Evolutionary conservation across 1,140 invertebrate genomes (phyloP), one percentile per base, ranked within the genome.

Genomic region (Cataglyphis hispanica): DNA sequence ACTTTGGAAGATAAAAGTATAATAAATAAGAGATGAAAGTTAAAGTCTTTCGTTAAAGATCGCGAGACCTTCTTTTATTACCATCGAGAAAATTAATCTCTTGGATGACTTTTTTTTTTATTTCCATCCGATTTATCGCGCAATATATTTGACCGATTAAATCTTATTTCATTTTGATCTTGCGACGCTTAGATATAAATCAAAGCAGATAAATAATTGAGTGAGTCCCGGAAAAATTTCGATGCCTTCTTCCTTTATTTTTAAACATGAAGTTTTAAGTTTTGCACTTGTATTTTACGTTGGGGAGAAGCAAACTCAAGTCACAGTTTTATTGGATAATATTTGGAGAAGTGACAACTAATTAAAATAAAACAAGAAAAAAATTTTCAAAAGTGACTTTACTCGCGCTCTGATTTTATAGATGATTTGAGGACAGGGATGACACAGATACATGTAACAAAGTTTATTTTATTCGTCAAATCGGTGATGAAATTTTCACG

Each of bases 71-170:
- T 77, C 46, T n/a, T n/a, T n/a, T n/a, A n/a, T n/a, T n/a, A n/a
- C 60, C 10, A 77, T 64, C 58, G 75, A 77, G 27, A 64, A 77
- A 77, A 77, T 77, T 77, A 84, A 84, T 86, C 61, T 53, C 56
- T 75, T 64, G n/a, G 4, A 37, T 19, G 58, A 56, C n/a, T 75
- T 70, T 67, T 60, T 74, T 78, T 70, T 60, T 66, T 34, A 43
- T 37, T 53, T 58, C 60, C 6, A 25, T 77, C 60, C 43, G 75
- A 77, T 77, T 77, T 77, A 77, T 77, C 40, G 25, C 22, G 25
- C 27, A 43, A 76, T 76, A 40, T 63, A 76, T 63, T 76, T 50
- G 27, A 56, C 46, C 56, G 58, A 77, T 64, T 77, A 77, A 77
- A 50, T 19, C 16, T 43, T 58, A 25, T 64, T 61, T 58, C 19